Percentiles rank a stretch among this genome's conserved stretches.
Evolutionary conservation across 2,888 invertebrate species (phyloP).

Genomic region (Adela reaumurella): DNA sequence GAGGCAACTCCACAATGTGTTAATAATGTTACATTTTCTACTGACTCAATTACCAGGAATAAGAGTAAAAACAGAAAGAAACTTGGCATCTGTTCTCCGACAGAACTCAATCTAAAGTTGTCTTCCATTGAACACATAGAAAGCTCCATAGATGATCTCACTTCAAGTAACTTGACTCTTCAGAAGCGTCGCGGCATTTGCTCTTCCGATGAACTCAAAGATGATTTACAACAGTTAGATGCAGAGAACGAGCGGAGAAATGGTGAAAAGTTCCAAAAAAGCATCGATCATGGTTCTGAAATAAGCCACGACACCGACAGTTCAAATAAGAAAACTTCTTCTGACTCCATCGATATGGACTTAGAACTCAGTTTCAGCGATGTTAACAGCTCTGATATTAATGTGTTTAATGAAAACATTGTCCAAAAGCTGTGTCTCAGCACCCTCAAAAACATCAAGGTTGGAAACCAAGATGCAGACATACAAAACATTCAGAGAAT

Average conservation of each 20-base stretch:
- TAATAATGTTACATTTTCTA: conserved; percentile 20
- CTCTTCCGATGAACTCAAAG: conserved; percentile 48
- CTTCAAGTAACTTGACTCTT: conserved; percentile 36
- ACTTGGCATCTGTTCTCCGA: conserved; percentile 45
- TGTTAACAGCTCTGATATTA: conserved; percentile 52
- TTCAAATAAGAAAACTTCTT: conserved; percentile 49
- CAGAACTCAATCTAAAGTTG: conserved; percentile 43
- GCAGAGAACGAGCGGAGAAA: conserved; percentile 27
- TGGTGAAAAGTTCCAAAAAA: conserved; percentile 39
- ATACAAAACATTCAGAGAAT: conserved; percentile 53
- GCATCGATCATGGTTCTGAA: conserved; percentile 35
- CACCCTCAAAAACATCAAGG: conserved; percentile 52
- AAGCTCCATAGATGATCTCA: conserved; percentile 45
- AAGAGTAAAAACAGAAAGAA: conserved; percentile 28
- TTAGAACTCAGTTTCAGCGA: conserved; percentile 53
- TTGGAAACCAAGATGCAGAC: conserved; percentile 51
- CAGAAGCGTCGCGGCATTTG: conserved; percentile 58
- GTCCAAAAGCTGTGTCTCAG: conserved; percentile 51
- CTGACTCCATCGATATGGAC: conserved; percentile 52
- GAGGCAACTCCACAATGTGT: conserved; percentile 41
- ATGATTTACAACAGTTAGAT: conserved; percentile 34
- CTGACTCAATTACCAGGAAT: conserved; percentile 15
- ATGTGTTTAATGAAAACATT: conserved; percentile 53
- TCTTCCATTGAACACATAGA: conserved; percentile 37
- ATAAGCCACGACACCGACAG: conserved; percentile 47